Evolutionary conservation across 2,113 vertebrate species (phyloP).

Genomic region (Antechinus flavipes): DNA sequence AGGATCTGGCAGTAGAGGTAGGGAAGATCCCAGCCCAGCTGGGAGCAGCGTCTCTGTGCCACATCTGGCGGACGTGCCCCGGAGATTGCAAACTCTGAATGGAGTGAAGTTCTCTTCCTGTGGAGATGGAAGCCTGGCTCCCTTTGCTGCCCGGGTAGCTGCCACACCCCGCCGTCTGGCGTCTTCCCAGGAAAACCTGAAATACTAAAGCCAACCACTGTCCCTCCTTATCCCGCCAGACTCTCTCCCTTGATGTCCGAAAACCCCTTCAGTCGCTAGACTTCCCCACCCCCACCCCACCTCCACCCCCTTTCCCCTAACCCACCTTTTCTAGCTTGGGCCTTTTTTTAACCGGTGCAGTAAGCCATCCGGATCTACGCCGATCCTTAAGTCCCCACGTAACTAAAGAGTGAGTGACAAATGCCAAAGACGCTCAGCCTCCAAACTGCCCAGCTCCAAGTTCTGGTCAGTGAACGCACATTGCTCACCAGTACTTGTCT

Average conservation of each 20-base stretch:
- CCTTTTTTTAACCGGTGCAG: not conserved
- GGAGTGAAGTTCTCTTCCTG: conserved; percentile 3
- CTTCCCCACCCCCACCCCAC: not conserved
- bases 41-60: not conserved
- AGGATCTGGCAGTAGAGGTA: accelerated
- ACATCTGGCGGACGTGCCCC: not conserved
- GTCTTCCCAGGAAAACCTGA: conserved; percentile 3
- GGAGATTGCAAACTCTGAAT: not conserved
- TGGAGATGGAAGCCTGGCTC: not conserved
- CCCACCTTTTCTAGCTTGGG: not conserved
- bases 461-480: not conserved
- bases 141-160: not conserved
- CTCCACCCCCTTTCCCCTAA: not conserved
- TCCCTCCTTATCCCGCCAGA: not conserved
- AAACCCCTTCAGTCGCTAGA: not conserved
- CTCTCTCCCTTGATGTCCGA: not conserved
- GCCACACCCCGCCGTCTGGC: conserved; percentile 1
- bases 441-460: not conserved
- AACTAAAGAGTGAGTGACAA: not conserved
- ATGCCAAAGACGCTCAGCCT: not conserved
- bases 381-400: not conserved
- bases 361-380: not conserved
- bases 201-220: not conserved
- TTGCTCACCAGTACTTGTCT: not conserved
- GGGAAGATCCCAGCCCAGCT: not conserved